phyloP scores from a whole-genome alignment of 1,140 invertebrate genomes.

The Lordiphosa clarofinis region DNA sequence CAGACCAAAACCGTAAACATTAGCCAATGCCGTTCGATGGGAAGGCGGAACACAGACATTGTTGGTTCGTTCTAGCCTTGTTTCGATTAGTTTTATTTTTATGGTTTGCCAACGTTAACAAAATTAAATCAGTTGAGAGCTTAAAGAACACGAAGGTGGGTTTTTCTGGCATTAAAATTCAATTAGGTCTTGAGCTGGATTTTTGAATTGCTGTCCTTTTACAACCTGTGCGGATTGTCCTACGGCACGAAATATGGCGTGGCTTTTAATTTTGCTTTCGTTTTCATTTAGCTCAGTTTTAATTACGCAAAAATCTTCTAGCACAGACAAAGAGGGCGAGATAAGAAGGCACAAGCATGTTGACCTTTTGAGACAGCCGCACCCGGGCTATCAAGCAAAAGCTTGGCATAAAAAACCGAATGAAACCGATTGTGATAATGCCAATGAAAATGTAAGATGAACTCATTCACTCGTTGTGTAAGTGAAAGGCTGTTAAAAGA shows the following conservation, averaged over 20 bases:
- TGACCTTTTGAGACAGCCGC: slow-evolving; percentile 32
- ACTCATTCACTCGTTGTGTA: background rate
- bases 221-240: slow-evolving; percentile 40
- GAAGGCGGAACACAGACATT: slow-evolving; percentile 18
- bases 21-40: slow-evolving; percentile 11
- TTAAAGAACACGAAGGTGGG: slow-evolving; percentile 7
- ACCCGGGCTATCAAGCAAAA: slow-evolving; percentile 50
- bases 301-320: slow-evolving; percentile 64
- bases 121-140: slow-evolving; percentile 39
- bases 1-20: slow-evolving; percentile 36
- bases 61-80: slow-evolving; percentile 21
- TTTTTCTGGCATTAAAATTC: no score
- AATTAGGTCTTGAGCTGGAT: background rate
- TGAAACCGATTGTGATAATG: slow-evolving; percentile 39
- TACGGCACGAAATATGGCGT: slow-evolving; percentile 53
- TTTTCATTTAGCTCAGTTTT: slow-evolving; percentile 38
- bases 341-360: slow-evolving; percentile 35
- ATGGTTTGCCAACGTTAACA: slow-evolving; percentile 30
- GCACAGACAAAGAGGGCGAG: slow-evolving; percentile 9
- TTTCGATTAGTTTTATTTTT: slow-evolving; percentile 53
- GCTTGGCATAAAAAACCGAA: slow-evolving; percentile 13
- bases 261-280: slow-evolving; percentile 17
- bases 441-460: slow-evolving; percentile 14
- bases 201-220: slow-evolving; percentile 26
- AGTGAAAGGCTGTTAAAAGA: background rate